A percentile compares a stretch with the other conserved stretches of the same genome.
Evolutionary conservation across 2,888 invertebrate species (phyloP).

Genomic region (Formica aserva): DNA sequence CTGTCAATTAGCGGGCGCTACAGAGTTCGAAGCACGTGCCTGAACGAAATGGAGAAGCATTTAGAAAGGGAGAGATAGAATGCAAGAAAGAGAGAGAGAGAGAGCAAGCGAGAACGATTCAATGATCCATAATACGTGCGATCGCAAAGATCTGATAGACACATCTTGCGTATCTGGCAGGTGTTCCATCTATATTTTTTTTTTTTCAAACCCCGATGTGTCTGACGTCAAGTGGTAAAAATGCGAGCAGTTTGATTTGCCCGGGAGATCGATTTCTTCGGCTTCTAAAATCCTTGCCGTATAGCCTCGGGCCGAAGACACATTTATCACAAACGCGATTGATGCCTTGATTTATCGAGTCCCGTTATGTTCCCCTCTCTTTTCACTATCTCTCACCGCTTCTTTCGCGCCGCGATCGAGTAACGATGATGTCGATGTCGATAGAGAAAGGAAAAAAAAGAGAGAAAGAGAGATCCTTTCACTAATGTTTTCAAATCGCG

Average conservation of each 20-base stretch:
- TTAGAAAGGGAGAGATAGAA: constrained; percentile 15
- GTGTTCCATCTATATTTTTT: constrained; percentile 56
- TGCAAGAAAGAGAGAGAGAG: background rate
- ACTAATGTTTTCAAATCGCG: constrained; percentile 69
- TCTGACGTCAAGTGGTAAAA: constrained; percentile 59
- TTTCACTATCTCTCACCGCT: constrained; percentile 15
- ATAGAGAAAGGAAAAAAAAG: constrained; percentile 15
- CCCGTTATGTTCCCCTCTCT: constrained; percentile 38
- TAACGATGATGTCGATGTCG: constrained; percentile 17
- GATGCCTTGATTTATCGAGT: constrained; percentile 65
- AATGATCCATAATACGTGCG: constrained; percentile 41
- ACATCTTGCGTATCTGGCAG: constrained; percentile 57
- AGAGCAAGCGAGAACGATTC: background rate
- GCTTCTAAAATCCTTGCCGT: constrained; percentile 59
- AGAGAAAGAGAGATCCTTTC: constrained; percentile 63
- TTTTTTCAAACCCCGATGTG: constrained; percentile 31
- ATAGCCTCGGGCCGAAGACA: constrained; percentile 56
- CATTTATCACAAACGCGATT: constrained; percentile 61
- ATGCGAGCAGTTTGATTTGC: constrained; percentile 60
- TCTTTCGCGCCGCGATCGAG: constrained; percentile 30
- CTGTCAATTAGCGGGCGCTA: constrained; percentile 49
- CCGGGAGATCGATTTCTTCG: constrained; percentile 67
- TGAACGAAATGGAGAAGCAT: constrained; percentile 21
- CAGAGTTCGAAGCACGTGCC: constrained; percentile 62
- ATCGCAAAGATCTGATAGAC: constrained; percentile 53